Percentiles rank a stretch among this genome's conserved stretches.
phyloP scores from a whole-genome alignment of 2,113 vertebrate species.

The Tyrannus savana region DNA sequence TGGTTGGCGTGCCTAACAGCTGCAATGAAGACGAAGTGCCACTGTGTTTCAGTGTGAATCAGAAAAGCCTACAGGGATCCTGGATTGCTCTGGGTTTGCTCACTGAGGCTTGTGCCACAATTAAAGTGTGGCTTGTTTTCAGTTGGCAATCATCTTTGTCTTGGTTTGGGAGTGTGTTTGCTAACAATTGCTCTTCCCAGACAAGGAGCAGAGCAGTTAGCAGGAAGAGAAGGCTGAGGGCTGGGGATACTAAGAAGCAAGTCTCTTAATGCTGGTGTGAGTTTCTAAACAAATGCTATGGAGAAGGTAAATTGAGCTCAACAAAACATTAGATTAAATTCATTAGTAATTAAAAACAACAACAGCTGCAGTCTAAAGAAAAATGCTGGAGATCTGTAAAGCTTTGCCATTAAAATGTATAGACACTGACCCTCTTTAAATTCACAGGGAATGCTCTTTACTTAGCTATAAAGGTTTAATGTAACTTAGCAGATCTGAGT shows the following conservation, averaged over 20 bases:
- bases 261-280: constrained; percentile 38
- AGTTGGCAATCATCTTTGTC: not conserved
- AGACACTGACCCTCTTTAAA: constrained; percentile 77
- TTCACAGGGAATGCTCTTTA: constrained; percentile 84
- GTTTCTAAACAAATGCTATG: constrained; percentile 65
- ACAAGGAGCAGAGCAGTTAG: not conserved
- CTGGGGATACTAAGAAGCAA: constrained; percentile 6
- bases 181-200: not conserved
- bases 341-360: constrained; percentile 75
- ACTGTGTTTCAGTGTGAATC: not conserved
- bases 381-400: constrained; percentile 47
- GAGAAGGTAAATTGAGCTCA: constrained; percentile 73
- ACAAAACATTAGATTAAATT: constrained; percentile 74
- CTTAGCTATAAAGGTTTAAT: constrained; percentile 83
- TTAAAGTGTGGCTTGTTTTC: not conserved
- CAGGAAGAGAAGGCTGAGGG: not conserved
- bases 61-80: not conserved
- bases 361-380: constrained; percentile 63
- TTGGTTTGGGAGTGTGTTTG: not conserved
- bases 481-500: constrained; percentile 84
- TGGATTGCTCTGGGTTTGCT: not conserved
- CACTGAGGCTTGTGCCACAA: not conserved
- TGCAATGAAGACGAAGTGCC: not conserved
- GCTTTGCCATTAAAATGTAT: constrained; percentile 60
- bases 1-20: not conserved